These are phyloP conservation scores for Acanthornis magna DNA, from an alignment of 2,797 vertebrate genomes.

Conservation along the genomic window DNA sequence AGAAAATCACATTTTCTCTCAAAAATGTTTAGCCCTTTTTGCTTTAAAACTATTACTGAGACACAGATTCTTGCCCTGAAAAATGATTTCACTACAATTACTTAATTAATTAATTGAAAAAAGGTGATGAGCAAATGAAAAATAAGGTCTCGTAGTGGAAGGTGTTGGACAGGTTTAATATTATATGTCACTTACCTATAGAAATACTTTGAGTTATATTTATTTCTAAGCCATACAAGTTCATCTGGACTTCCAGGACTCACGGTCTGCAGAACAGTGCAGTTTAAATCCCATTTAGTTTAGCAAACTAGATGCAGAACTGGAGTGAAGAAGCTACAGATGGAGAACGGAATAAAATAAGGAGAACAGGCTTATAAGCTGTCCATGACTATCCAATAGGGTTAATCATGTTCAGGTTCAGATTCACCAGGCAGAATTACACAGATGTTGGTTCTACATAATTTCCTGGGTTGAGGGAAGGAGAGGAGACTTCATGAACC, in stretches of 20 bases:
- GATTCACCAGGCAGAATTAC: not conserved
- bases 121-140: not conserved
- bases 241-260: not conserved
- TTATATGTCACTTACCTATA: not conserved
- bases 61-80: not conserved
- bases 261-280: not conserved
- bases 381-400: not conserved
- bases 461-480: not conserved
- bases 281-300: not conserved
- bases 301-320: not conserved
- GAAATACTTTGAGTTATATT: not conserved
- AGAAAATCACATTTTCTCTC: not conserved
- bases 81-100: not conserved
- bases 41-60: not conserved
- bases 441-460: not conserved
- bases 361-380: not conserved
- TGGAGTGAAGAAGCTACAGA: not conserved
- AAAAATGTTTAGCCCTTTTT: not conserved
- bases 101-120: not conserved
- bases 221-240: not conserved
- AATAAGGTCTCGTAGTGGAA: not conserved
- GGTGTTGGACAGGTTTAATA: not conserved
- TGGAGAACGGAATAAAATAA: not conserved
- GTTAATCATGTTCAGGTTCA: not conserved
- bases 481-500: not conserved